Base-by-base conservation (phyloP, 2,113 vertebrate genomes). In the Chaenogobius annularis region DNA sequence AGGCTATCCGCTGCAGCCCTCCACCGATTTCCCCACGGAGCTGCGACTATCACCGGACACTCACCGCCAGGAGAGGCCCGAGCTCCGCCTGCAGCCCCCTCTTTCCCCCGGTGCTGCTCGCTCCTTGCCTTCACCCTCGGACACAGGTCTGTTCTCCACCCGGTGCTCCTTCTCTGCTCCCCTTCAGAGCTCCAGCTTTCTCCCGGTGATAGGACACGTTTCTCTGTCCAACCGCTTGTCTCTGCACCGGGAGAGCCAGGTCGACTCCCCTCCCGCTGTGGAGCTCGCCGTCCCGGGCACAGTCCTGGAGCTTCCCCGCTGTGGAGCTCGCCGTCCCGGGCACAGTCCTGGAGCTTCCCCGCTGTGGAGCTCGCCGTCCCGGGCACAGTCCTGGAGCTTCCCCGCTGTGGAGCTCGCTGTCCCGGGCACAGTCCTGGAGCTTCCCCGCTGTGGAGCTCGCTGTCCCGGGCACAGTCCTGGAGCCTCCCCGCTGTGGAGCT, bases 121-220 rank as follows among this genome's bases (percentile, higher is more conserved):
- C 72, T 59, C 47, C 73, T 75, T 62, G 55, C 70, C 71, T 83
- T 80, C 83, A 85, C 79, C 74, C 70, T 65, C 82, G 71, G 61
- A 64, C 86, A 89, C 86, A 89, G 89, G 89, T 90, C 75, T 80
- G 89, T 85, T 56, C 46, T 68, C 72, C 78, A 61, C 37, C 37
- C 37, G 37, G 37, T 40, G 37, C 37, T 40, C 35, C 3, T 6
- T 6, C 37, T 40, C 37, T 40, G 6, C n/a, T 23, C 54, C 54
- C 54, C 26, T 31, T 2, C 31, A 43, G 19, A 56, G 54, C 54
- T 14, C 13, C 13, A 59, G 56, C 56, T 12, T 23, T 23, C n/a
- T 23, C 54, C 54, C 54, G n/a, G 54, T 20, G 54, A 6, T 40
- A 3, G 35, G 3, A n/a, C 50, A 55, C n/a, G n/a, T 71, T 52